Evolutionary conservation across 2,113 vertebrate genomes (phyloP).

Genomic region (Taxidea taxus): DNA sequence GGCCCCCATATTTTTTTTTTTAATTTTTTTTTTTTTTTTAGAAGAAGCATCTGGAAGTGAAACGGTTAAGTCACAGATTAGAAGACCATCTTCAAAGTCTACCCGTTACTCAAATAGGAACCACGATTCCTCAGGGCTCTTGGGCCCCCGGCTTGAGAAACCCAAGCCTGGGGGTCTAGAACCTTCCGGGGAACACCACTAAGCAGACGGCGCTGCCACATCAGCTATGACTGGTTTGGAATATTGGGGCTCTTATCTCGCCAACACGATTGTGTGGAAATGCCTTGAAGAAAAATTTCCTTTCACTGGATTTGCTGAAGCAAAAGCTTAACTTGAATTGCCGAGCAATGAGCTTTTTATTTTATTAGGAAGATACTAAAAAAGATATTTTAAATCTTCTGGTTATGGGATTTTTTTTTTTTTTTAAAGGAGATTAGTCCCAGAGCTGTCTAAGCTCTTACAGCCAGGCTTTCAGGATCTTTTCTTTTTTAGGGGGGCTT

Average conservation of each 20-base stretch:
- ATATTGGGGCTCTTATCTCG: constrained; percentile 70
- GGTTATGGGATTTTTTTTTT: not conserved
- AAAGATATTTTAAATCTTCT: constrained; percentile 60
- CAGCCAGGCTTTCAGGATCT: not conserved
- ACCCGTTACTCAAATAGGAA: constrained; percentile 59
- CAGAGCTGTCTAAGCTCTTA: not conserved
- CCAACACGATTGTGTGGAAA: constrained; percentile 74
- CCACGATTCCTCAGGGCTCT: constrained; percentile 63
- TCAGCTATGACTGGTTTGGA: constrained; percentile 72
- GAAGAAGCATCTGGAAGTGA: constrained; percentile 47
- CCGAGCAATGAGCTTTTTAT: constrained; percentile 66
- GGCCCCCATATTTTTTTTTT: not conserved
- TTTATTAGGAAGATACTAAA: constrained; percentile 64
- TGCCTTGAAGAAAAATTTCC: constrained; percentile 70
- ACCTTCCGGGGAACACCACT: constrained; percentile 66
- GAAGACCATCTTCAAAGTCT: constrained; percentile 57
- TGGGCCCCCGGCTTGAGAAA: constrained; percentile 58
- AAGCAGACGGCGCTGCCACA: constrained; percentile 72
- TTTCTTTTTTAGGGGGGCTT: not conserved
- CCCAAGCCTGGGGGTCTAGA: constrained; percentile 56
- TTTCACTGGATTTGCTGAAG: constrained; percentile 74
- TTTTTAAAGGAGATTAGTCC: constrained; percentile 55
- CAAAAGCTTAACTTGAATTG: constrained; percentile 72
- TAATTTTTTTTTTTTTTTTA: not conserved
- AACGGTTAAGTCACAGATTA: constrained; percentile 59